Percentiles rank a stretch among this genome's conserved stretches.
These are phyloP conservation scores for Listronotus oregonensis DNA, from an alignment of 1,140 invertebrate species.

Conservation along the genomic window DNA sequence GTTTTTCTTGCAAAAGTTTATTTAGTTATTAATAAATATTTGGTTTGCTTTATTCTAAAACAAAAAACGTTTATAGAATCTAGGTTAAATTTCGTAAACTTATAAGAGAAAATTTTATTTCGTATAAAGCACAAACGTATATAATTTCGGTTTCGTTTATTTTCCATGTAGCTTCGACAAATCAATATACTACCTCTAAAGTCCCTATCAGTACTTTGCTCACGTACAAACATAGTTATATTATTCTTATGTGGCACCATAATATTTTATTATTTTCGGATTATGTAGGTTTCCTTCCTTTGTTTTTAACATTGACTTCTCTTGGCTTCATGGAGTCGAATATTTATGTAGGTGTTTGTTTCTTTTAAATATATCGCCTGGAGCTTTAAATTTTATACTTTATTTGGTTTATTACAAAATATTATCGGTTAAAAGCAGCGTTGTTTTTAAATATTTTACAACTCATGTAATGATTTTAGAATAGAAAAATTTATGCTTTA, in stretches of 20 bases:
- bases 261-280: conserved; percentile 37
- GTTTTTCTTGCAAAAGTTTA: too few relatives aligned
- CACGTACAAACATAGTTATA: conserved; percentile 36
- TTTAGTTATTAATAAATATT: too few relatives aligned
- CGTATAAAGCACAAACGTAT: conserved; percentile 19
- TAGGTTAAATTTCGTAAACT: conserved; percentile 1
- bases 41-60: too few relatives aligned
- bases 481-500: too few relatives aligned
- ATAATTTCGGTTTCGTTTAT: conserved; percentile 33
- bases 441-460: too few relatives aligned
- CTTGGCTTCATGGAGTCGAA: conserved; percentile 1
- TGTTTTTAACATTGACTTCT: conserved; percentile 17
- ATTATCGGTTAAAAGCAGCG: too few relatives aligned
- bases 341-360: conserved; percentile 23
- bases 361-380: background rate
- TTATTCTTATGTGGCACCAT: conserved; percentile 33
- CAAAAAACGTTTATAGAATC: too few relatives aligned
- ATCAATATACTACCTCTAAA: conserved; percentile 31
- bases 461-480: too few relatives aligned
- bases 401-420: too few relatives aligned
- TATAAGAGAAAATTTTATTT: conserved; percentile 20
- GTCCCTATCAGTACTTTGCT: conserved; percentile 34
- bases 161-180: conserved; percentile 29
- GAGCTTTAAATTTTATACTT: too few relatives aligned
- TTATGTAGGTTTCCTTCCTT: conserved; percentile 25